Conservation (phyloP, 2,888 invertebrate genomes). For the Pycnomerus fuliginosus region DNA sequence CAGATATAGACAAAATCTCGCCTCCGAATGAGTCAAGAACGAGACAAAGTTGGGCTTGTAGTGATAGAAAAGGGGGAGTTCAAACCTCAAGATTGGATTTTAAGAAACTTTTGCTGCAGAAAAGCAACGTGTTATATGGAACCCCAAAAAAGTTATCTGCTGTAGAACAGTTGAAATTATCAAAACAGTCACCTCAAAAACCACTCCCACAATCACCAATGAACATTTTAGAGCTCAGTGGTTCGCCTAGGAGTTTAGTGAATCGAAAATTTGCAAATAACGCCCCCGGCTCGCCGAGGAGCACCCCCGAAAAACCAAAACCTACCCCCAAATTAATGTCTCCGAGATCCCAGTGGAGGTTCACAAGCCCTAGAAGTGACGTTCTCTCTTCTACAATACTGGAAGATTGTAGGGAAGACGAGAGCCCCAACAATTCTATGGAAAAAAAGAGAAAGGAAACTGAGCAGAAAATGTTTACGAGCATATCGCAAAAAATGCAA, state of each 20-base stretch:
- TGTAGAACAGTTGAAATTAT: conserved; percentile 74
- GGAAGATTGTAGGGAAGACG: conserved; percentile 81
- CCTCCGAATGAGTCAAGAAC: conserved; percentile 47
- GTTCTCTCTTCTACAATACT: conserved; percentile 84
- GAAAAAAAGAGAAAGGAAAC: conserved; percentile 53
- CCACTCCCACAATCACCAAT: conserved; percentile 46
- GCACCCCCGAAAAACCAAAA: conserved; percentile 39
- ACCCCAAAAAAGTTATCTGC: conserved; percentile 69
- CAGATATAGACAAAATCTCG: conserved; percentile 48
- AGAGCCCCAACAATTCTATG: conserved; percentile 63
- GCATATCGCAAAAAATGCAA: conserved; percentile 58
- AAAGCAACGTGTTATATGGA: conserved; percentile 58
- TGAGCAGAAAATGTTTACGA: conserved; percentile 27
- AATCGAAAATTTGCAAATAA: conserved; percentile 59
- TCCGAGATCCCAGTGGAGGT: conserved; percentile 71
- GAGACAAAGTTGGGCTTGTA: conserved; percentile 58
- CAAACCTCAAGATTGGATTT: conserved; percentile 83
- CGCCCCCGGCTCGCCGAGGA: conserved; percentile 58
- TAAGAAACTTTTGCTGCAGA: conserved; percentile 77
- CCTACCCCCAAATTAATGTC: conserved; percentile 62
- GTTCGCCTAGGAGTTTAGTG: conserved; percentile 69
- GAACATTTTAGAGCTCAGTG: conserved; percentile 68
- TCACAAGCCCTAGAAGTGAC: conserved; percentile 74
- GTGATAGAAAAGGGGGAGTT: conserved; percentile 63
- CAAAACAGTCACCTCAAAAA: conserved; percentile 57